These are phyloP conservation scores for Rosalia funebris DNA, from an alignment of 2,888 invertebrate species.

Conservation along the genomic window DNA sequence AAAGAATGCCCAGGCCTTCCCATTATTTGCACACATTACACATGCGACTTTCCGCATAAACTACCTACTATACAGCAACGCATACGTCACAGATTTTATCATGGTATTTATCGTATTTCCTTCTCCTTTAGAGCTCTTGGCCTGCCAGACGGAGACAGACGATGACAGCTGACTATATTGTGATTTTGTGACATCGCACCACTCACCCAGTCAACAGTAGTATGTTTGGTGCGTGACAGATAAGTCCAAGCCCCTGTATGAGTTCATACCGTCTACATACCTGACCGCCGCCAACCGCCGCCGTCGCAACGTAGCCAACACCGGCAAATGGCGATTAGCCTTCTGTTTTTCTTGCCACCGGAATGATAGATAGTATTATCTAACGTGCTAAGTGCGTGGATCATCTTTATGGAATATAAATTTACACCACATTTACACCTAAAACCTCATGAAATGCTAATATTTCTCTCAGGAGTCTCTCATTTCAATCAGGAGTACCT, in stretches of 20 bases:
- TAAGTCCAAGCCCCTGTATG: slow-evolving; percentile 37
- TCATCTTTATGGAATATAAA: too few species aligned
- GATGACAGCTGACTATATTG: slow-evolving; percentile 56
- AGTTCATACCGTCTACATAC: slow-evolving; percentile 3
- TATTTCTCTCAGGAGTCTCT: too few species aligned
- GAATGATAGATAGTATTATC: too few species aligned
- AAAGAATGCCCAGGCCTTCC: slow-evolving; percentile 52
- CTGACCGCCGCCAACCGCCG: background rate
- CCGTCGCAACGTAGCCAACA: slow-evolving; percentile 29
- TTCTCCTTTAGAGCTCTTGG: slow-evolving; percentile 51
- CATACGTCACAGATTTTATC: slow-evolving; percentile 61
- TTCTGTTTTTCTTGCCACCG: background rate
- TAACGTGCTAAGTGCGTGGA: too few species aligned
- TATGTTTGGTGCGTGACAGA: slow-evolving; percentile 58
- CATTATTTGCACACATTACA: slow-evolving; percentile 62
- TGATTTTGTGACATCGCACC: slow-evolving; percentile 60
- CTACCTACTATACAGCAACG: slow-evolving; percentile 55
- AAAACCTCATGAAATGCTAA: too few species aligned
- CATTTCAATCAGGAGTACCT: too few species aligned
- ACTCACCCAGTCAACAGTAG: slow-evolving; percentile 54
- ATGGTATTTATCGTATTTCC: slow-evolving; percentile 55
- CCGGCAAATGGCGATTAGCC: background rate
- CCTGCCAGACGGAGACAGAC: slow-evolving; percentile 54
- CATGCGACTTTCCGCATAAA: slow-evolving; percentile 43
- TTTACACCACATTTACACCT: too few species aligned